A percentile compares a stretch with the other conserved stretches of the same genome.
Conservation (phyloP, 1,140 invertebrate genomes). For the Drosophila repletoides region DNA sequence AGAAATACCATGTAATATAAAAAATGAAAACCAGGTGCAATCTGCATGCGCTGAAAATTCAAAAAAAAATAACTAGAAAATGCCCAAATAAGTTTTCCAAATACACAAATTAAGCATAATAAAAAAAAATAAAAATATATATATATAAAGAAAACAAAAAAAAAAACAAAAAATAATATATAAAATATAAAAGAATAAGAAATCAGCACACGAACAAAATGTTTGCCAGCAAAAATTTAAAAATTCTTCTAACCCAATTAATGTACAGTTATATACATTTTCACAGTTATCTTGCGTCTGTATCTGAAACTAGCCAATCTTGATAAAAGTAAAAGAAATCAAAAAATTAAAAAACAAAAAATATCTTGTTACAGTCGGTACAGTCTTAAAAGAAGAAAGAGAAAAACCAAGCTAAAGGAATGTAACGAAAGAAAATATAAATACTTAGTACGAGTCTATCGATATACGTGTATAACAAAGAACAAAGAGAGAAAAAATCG, state of each 20-base stretch:
- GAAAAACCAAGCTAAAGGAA: not conserved
- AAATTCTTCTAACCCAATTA: not conserved
- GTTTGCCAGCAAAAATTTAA: slow-evolving; percentile 12
- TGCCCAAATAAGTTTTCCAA: slow-evolving; percentile 46
- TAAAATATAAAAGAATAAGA: not conserved
- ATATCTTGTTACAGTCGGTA: slow-evolving; percentile 15
- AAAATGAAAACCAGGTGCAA: slow-evolving; percentile 33
- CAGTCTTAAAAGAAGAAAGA: slow-evolving; percentile 17
- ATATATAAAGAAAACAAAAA: slow-evolving; percentile 3
- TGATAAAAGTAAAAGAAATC: not conserved
- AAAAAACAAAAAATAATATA: not conserved
- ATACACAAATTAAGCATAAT: slow-evolving; percentile 33
- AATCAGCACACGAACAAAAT: slow-evolving; percentile 28
- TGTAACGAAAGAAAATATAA: no score
- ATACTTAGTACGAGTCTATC: no score
- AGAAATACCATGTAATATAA: slow-evolving; percentile 37
- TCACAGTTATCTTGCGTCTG: slow-evolving; percentile 8
- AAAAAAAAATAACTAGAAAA: slow-evolving; percentile 29
- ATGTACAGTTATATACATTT: slow-evolving; percentile 9
- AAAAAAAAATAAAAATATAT: slow-evolving; percentile 29
- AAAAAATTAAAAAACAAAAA: not conserved
- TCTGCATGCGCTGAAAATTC: slow-evolving; percentile 19
- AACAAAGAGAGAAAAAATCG: slow-evolving; percentile 24
- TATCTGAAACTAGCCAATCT: slow-evolving; percentile 38
- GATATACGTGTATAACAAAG: not conserved